Evolutionary conservation across 1,140 invertebrate species (phyloP), one percentile per base, ranked within the genome.

Genomic region (Aricia agestis): DNA sequence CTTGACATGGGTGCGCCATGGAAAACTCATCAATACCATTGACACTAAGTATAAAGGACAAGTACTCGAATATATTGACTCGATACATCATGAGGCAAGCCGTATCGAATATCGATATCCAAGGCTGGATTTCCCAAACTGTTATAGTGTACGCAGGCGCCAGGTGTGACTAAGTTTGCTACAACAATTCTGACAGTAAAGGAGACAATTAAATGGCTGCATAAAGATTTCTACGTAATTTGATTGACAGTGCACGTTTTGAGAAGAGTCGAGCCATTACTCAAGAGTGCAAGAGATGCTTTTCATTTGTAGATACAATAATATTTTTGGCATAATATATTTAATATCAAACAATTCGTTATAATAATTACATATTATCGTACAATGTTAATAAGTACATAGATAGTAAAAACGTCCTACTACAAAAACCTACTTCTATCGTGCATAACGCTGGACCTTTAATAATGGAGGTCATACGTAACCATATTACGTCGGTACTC

Each of bases 21-120:
- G 59, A 63, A 63, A 52, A 15, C 18, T 17, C 59, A 63, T 63
- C 59, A 63, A 63, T 63, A 63, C 59, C 18, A 63, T 19, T 25
- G 59, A 63, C 19, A 59, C 58, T 59, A n/a, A 59, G 18, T 63
- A 25, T 63, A 63, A 15, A 63, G 18, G 18, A 19, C 59, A 11
- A 19, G n/a, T 19, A 63, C 59, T 63, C 19, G 7, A 59, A n/a
- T 9, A 59, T 59, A 59, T 59, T 59, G n/a, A 17, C n/a, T n/a
- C 52, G 36, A 36, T 36, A 36, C 36, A 36, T 36, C 36, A 36
- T 5, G 36, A 36, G 36, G 36, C 36, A 36, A 36, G 36, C 36
- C 36, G 36, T 36, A 3, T 3, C 25, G 36, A 6, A 3, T 36
- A 36, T 36, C 9, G 36, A 36, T 36, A 25, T 3, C 25, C 25